phyloP scores from a whole-genome alignment of 2,888 invertebrate genomes.

The Alitta virens region DNA sequence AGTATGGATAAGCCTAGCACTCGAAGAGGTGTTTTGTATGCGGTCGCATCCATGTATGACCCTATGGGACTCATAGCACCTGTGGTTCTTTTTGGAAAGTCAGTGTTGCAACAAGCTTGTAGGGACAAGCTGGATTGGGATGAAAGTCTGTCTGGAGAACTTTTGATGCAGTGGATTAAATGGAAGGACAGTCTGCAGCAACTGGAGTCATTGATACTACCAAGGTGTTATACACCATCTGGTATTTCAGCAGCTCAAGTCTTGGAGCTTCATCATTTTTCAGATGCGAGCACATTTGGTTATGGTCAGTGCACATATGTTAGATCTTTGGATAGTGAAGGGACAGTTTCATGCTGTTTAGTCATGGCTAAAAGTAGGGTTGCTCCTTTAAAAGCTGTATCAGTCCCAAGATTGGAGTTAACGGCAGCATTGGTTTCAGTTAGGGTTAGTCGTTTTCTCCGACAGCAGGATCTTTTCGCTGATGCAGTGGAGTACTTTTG shows the following conservation, averaged over 20 bases:
- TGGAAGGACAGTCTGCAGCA: background rate
- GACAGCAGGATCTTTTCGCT: constrained; percentile 7
- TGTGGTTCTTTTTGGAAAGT: constrained; percentile 25
- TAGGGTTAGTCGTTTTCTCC: background rate
- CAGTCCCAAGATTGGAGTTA: constrained; percentile 29
- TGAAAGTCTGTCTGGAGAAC: constrained; percentile 18
- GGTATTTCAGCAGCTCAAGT: constrained; percentile 22
- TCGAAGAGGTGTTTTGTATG: constrained; percentile 29
- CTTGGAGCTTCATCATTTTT: constrained; percentile 30
- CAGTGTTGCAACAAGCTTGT: constrained; percentile 29
- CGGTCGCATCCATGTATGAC: constrained; percentile 30
- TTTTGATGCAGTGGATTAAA: background rate
- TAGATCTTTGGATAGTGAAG: constrained; percentile 17
- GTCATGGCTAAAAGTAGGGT: constrained; percentile 30
- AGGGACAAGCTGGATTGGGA: constrained; percentile 27
- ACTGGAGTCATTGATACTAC: background rate
- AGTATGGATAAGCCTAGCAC: constrained; percentile 25
- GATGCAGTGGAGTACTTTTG: constrained; percentile 16
- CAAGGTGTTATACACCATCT: constrained; percentile 20
- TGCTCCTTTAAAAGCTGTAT: constrained; percentile 27
- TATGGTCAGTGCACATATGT: constrained; percentile 33
- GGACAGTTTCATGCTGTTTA: constrained; percentile 24
- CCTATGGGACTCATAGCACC: constrained; percentile 33
- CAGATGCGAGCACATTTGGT: constrained; percentile 27
- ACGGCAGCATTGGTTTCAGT: constrained; percentile 24